Evolutionary conservation across 2,113 vertebrate species (phyloP), one percentile per base, ranked within the genome.

Genomic region (Thalassarche chlororhynchos): DNA sequence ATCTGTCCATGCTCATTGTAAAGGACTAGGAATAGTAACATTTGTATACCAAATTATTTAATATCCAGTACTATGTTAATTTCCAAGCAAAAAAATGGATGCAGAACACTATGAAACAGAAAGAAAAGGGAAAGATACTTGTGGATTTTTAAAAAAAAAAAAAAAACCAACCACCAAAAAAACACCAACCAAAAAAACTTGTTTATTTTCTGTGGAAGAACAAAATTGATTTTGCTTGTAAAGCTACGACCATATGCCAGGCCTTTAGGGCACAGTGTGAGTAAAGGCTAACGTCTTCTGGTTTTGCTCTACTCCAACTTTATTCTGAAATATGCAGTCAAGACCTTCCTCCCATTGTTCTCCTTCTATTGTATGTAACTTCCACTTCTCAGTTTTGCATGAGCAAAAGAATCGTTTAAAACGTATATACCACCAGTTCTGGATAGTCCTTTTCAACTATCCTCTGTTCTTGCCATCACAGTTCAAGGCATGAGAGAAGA

Each of bases 191-290:
- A 75, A 93, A 83, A 47, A 32, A 44, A 1, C 18, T 79, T 85
- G 24, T 36, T 82, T 96, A 65, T 88, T 93, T 97, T 95, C 92
- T 86, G 21, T 93, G 51, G 94, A 95, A 94, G 83, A 93, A 90
- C 66, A 93, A 96, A 96, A 90, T 7, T 76, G 38, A 92, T 93
- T 95, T 90, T 86, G 42, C 76, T 89, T 92, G 52, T 60, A 94
- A 96, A 93, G 90, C 83, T 80, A 54, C 1, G 11, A 93, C 49
- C 32, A 66, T 38, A 81, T 92, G 97, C 68, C 96, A 97, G 51
- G 86, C 94, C 97, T 86, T 68, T 38, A 92, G 93, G 96, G 92
- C 92, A 94, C 75, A 93, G 24, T 20, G 38, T 78, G 72, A 94
- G 90, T 72, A 87, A 90, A 96, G 47, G 68, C 90, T 89, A 79